Conservation (phyloP, 2,113 vertebrate genomes). For the Rhinoptilus africanus region DNA sequence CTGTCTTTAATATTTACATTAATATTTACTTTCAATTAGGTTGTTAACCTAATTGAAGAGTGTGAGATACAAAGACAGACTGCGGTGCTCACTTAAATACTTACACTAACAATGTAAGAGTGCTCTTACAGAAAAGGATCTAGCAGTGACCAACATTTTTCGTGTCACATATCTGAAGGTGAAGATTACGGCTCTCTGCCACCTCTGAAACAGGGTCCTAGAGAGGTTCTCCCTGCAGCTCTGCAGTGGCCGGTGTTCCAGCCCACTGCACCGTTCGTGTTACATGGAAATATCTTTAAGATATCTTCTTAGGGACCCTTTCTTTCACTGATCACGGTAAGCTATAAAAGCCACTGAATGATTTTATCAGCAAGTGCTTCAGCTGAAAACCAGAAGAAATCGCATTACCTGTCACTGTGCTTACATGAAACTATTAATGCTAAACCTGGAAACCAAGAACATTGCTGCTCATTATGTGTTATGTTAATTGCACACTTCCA, state of each 20-base stretch:
- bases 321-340: not conserved
- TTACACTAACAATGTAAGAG: not conserved
- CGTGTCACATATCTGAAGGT: not conserved
- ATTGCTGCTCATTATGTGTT: not conserved
- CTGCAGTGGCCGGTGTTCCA: not conserved
- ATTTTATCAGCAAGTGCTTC: not conserved
- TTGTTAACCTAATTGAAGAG: not conserved
- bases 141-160: not conserved
- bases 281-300: not conserved
- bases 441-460: not conserved
- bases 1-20: not conserved
- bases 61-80: not conserved
- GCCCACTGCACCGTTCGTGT: not conserved
- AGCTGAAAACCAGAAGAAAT: not conserved
- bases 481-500: not conserved
- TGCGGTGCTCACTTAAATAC: not conserved
- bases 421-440: not conserved
- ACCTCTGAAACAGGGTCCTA: not conserved
- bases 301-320: not conserved
- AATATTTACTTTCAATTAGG: not conserved
- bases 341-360: not conserved
- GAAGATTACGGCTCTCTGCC: not conserved
- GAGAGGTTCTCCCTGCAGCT: not conserved
- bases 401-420: not conserved
- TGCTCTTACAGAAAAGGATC: not conserved